Base-by-base conservation (phyloP, 2,797 vertebrate genomes). In the Lerista edwardsae region DNA sequence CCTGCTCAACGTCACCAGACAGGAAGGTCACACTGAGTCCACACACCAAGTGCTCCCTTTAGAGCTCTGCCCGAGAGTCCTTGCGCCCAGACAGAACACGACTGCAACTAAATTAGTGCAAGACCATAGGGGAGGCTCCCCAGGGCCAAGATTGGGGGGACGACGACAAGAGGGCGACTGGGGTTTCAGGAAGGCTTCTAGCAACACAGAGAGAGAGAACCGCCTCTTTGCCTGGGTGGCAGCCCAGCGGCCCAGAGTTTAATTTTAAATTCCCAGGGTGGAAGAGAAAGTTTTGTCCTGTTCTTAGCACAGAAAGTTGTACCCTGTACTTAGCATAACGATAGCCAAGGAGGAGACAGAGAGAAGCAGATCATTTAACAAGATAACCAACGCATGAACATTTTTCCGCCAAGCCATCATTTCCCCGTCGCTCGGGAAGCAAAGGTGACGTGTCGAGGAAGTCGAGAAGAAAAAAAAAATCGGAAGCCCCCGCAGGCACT, bases 401-500 rank as follows among this genome's bases (percentile, higher is more conserved):
- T 93, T 92, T 87, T 88, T 89, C 55, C 0, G 0, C 0, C 0
- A 0, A 2, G 59, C 81, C 69, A 85, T 94, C 90, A 93, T 36
- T 82, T 64, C 0, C 0, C n/a, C 8, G 0, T 55, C 7, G 23
- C 59, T 76, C 29, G 61, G 71, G 72, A 41, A 62, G 34, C 4
- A 64, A 0, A 1, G 51, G 44, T 77, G 82, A 72, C 14, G 64
- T 84, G 77, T 36, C 17, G 44, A 12, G 57, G 27, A 39, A 23
- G 61, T 23, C 2, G 47, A 51, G 11, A 4, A 1, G 0, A 2
- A 59, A 17, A 19, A 55, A 55, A 55, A 55, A 55, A 17, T 17
- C 10, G 51, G 14, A n/a, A n/a, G 4, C 51, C 15, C 51, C 3
- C 41, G 2, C 19, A 25, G 41, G 51, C 12, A 0, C 15, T 29